A percentile compares a stretch with the other conserved stretches of the same genome.
Evolutionary conservation across 2,797 vertebrate species (phyloP).

Genomic region (Varecia variegata): DNA sequence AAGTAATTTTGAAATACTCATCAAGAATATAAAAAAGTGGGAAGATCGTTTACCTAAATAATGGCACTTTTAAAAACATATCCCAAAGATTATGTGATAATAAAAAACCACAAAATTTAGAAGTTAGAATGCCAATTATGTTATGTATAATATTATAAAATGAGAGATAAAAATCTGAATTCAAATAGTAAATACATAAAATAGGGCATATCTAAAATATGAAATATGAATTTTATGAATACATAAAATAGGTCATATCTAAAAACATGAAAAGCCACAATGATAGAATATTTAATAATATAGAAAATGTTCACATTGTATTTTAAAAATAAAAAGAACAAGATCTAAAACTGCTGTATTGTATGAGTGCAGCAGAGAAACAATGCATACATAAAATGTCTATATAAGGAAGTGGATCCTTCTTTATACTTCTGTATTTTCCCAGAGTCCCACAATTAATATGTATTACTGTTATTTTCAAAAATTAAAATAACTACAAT

Average conservation of each 20-base stretch:
- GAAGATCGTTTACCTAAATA: background rate
- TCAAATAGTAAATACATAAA: background rate
- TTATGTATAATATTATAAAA: background rate
- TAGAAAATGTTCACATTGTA: background rate
- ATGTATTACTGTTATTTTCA: background rate
- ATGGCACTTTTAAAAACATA: background rate
- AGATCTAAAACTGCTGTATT: background rate
- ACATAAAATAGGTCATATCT: background rate
- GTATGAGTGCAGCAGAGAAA: background rate
- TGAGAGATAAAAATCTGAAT: background rate
- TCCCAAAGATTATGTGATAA: background rate
- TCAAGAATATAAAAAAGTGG: background rate
- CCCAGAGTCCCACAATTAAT: background rate
- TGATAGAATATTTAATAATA: background rate
- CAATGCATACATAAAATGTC: background rate
- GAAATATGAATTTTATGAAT: background rate
- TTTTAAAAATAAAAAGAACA: background rate
- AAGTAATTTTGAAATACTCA: background rate
- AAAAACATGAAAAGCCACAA: background rate
- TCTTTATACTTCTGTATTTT: background rate
- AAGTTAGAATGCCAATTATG: background rate
- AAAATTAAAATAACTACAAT: background rate
- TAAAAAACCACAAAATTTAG: background rate
- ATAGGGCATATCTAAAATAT: background rate
- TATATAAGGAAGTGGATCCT: background rate